Evolutionary conservation across 2,888 invertebrate genomes (phyloP).

Genomic region (Zelleria hepariella): DNA sequence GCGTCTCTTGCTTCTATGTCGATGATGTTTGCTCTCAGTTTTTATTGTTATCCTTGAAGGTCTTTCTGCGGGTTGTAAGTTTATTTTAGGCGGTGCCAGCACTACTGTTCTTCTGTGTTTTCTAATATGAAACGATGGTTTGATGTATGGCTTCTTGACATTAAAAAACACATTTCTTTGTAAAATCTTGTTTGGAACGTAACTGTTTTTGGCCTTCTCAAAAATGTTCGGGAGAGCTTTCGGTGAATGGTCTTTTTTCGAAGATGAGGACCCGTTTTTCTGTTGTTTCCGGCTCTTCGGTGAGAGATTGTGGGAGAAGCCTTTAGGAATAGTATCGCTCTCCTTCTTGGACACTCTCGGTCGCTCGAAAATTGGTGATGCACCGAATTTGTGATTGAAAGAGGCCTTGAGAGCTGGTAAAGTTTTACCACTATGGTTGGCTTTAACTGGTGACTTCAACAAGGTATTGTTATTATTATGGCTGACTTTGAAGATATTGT

Average conservation of each 20-base stretch:
- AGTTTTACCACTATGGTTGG: slow-evolving; percentile 35
- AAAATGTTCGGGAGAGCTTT: slow-evolving; percentile 53
- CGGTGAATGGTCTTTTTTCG: slow-evolving; percentile 43
- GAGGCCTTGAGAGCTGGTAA: slow-evolving; percentile 54
- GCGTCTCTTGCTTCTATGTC: slow-evolving; percentile 59
- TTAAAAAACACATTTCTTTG: slow-evolving; percentile 62
- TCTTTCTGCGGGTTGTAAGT: slow-evolving; percentile 55
- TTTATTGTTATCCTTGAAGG: slow-evolving; percentile 56
- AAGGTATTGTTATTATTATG: slow-evolving; percentile 54
- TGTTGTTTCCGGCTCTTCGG: slow-evolving; percentile 48
- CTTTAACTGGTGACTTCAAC: slow-evolving; percentile 50
- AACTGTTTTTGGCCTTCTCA: slow-evolving; percentile 58
- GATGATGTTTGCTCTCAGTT: slow-evolving; percentile 60
- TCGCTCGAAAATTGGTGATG: slow-evolving; percentile 47
- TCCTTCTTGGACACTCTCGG: slow-evolving; percentile 44
- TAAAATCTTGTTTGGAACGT: slow-evolving; percentile 57
- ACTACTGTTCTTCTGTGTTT: slow-evolving; percentile 71
- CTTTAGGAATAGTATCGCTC: slow-evolving; percentile 34
- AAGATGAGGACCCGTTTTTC: slow-evolving; percentile 31
- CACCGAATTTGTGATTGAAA: slow-evolving; percentile 62
- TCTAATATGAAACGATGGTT: slow-evolving; percentile 60
- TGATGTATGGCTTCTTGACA: slow-evolving; percentile 55
- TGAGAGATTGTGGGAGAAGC: slow-evolving; percentile 37
- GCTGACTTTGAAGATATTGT: slow-evolving; percentile 61
- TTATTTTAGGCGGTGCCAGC: slow-evolving; percentile 61